Base-by-base conservation (phyloP, 2,797 vertebrate genomes). In the Neosalanx taihuensis region DNA sequence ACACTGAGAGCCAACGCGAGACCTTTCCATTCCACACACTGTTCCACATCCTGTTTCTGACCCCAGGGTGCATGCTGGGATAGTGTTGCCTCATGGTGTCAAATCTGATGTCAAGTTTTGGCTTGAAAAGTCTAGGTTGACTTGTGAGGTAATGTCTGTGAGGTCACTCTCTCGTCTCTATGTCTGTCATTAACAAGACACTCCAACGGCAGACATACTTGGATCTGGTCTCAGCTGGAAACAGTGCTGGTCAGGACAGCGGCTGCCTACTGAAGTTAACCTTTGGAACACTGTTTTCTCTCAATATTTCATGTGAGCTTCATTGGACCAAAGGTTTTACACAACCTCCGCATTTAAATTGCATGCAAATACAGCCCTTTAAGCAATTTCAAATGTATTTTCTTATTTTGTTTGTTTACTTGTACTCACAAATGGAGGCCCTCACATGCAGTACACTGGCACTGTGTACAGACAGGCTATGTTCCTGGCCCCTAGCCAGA, bases 101-200 rank as follows among this genome's bases (percentile, higher is more conserved):
- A 29, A 61, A 20, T 9, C 56, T 58, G 56, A 26, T 6, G 3
- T 53, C 66, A 31, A 17, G 51, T 56, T 3, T 56, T n/a, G 51
- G 35, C 23, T 13, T 63, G 49, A 46, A 70, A 72, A 4, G 53
- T 78, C 76, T 74, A 56, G 73, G 6, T 63, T 76, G 56, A 30
- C 75, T 67, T 62, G 76, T 90, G 88, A 90, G 79, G 84, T 90
- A 84, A 91, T 73, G 87, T 90, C 87, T 91, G 72, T 79, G 72
- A 79, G 67, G 76, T 57, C 63, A 76, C 65, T 87, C 83, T 81
- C 70, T 83, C 73, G 79, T 78, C 79, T 79, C 78, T 51, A 59
- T 70, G 74, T 61, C 67, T 70, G 29, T 72, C 78, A 73, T 60
- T 73, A 35, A 66, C 61, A 41, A 66, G 64, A 69, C 31, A 41